These are phyloP conservation scores for Standfussiana lucernea DNA, from an alignment of 2,888 invertebrate species.

Conservation along the genomic window DNA sequence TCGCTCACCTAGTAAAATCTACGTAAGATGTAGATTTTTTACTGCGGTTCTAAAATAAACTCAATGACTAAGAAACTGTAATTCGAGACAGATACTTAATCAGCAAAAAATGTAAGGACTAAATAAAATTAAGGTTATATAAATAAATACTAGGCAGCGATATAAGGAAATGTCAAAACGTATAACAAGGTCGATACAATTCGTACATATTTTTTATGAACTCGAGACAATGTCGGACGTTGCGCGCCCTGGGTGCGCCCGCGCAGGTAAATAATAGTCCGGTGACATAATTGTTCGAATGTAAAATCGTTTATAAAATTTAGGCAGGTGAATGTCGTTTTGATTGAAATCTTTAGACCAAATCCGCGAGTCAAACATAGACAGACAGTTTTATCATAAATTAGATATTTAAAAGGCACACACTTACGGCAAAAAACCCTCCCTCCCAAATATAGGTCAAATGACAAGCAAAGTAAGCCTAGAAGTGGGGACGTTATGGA, in stretches of 20 bases:
- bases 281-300: conserved; percentile 59
- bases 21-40: too few species aligned
- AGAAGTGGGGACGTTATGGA: not conserved
- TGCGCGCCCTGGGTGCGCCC: conserved; percentile 65
- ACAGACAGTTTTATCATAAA: not conserved
- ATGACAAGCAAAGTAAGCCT: not conserved
- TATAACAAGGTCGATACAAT: conserved; percentile 64
- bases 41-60: conserved; percentile 46
- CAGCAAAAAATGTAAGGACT: conserved; percentile 56
- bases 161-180: conserved; percentile 68
- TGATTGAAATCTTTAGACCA: conserved; percentile 20
- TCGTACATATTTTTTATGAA: conserved; percentile 66
- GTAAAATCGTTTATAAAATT: conserved; percentile 25
- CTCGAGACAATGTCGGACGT: conserved; percentile 63
- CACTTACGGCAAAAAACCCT: not conserved
- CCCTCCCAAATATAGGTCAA: not conserved
- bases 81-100: conserved; percentile 34
- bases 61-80: conserved; percentile 39
- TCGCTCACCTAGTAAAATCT: too few species aligned
- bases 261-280: conserved; percentile 43
- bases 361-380: not conserved
- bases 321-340: conserved; percentile 29
- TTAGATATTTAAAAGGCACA: not conserved
- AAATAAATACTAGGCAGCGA: conserved; percentile 65
- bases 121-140: conserved; percentile 63